Evolutionary conservation across 1,140 invertebrate species (phyloP).

Genomic region (Polypedilum pembai): DNA sequence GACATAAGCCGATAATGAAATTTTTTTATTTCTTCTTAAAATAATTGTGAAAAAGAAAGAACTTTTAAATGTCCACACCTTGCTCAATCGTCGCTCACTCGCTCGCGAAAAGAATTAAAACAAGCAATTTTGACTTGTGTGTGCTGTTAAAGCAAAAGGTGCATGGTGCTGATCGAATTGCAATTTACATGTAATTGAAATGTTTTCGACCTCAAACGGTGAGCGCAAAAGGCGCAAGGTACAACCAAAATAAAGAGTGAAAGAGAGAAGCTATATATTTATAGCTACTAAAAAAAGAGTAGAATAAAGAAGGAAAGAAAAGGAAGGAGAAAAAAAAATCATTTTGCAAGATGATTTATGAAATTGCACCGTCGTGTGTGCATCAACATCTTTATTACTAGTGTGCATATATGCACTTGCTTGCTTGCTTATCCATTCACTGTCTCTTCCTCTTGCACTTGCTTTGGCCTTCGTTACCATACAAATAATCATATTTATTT

Average conservation of each 20-base stretch:
- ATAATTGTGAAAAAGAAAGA: too few species aligned
- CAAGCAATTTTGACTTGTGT: constrained; percentile 10
- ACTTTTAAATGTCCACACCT: too few species aligned
- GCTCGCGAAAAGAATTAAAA: not conserved
- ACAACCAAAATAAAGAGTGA: not conserved
- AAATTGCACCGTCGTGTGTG: constrained; percentile 21
- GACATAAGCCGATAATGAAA: too few species aligned
- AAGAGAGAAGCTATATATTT: not conserved
- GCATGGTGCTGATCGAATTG: constrained; percentile 15
- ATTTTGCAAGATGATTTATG: constrained; percentile 27
- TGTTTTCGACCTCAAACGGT: constrained; percentile 23
- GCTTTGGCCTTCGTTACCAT: not conserved
- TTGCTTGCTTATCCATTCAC: not conserved
- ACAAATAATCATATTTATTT: not conserved
- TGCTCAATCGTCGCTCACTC: too few species aligned
- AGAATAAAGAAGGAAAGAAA: not conserved
- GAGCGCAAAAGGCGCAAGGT: not conserved
- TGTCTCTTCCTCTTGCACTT: not conserved
- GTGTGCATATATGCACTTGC: not conserved
- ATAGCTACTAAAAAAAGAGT: not conserved
- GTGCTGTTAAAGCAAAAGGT: not conserved
- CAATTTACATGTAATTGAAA: constrained; percentile 27
- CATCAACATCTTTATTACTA: not conserved
- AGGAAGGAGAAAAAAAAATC: not conserved
- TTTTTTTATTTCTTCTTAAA: too few species aligned